phyloP scores from a whole-genome alignment of 2,797 vertebrate genomes.

The Semotilus atromaculatus region DNA sequence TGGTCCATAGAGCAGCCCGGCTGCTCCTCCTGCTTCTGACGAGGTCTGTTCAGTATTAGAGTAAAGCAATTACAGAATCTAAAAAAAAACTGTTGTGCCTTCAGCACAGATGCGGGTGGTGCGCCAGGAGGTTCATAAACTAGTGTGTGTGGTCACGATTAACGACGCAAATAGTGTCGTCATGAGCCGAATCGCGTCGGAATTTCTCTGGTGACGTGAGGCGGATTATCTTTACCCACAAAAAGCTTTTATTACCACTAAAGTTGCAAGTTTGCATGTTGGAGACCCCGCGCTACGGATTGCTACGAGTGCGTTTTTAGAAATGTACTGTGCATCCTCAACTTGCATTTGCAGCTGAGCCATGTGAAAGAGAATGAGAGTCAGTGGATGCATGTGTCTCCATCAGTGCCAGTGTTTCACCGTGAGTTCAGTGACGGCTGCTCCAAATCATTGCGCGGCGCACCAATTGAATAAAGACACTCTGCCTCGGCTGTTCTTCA shows the following conservation, averaged over 20 bases:
- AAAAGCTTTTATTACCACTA: slow-evolving; percentile 44
- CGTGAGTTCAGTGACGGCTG: slow-evolving; percentile 51
- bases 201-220: slow-evolving; percentile 74
- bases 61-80: slow-evolving; percentile 36
- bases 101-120: slow-evolving; percentile 17
- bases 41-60: slow-evolving; percentile 46
- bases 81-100: slow-evolving; percentile 19
- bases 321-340: not conserved
- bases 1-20: slow-evolving; percentile 53
- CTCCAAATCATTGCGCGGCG: slow-evolving; percentile 54
- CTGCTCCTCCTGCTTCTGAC: slow-evolving; percentile 50
- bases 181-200: slow-evolving; percentile 73
- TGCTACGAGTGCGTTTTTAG: slow-evolving; percentile 9
- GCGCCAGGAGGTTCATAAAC: slow-evolving; percentile 50
- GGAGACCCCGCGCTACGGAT: slow-evolving; percentile 27
- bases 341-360: slow-evolving; percentile 3
- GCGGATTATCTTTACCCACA: slow-evolving; percentile 57
- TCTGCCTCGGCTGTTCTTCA: not conserved
- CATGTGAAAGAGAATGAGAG: slow-evolving; percentile 19
- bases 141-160: slow-evolving; percentile 72
- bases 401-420: slow-evolving; percentile 14
- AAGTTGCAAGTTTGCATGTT: slow-evolving; percentile 30
- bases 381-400: slow-evolving; percentile 23
- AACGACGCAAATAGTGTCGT: slow-evolving; percentile 70
- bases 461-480: slow-evolving; percentile 35